Base-by-base conservation (phyloP, 1,140 invertebrate genomes). In the Cyclina sinensis region DNA sequence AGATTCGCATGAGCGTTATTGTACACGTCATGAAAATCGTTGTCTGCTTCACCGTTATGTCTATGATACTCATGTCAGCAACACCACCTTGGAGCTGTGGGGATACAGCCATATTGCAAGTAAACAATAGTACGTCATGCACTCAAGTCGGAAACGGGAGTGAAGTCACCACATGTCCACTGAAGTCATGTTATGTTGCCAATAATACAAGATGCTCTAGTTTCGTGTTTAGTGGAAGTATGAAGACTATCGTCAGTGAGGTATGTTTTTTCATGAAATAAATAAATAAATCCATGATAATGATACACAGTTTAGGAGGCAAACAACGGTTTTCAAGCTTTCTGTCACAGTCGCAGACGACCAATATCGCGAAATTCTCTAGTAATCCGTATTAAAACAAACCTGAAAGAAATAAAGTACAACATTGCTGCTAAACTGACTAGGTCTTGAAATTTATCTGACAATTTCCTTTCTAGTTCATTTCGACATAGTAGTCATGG, bases 51-150 rank as follows among this genome's bases (percentile, higher is more conserved):
- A 70, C 11, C 32, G 12, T 43, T 30, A 68, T 65, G 1, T 18
- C 37, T 2, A 84, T 84, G 81, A 27, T 73, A 11, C 16, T 84
- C 21, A 35, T 73, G 7, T 68, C 81, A 7, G 32, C 37, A 39
- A 84, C 81, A 12, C 81, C 81, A 0, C 9, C 30, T 12, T 84
- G 81, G 81, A 48, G 62, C 46, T 84, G 81, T 37, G 43, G 30
- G 3, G 46, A 70, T 70, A 21, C 12, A 21, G 43, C 27, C 11
- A 59, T 27, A 46, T 18, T 62, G 16, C 3, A 9, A n/a, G 18
- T 4, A 24, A 5, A n/a, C 24, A 70, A 84, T 48, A 59, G 39
- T 27, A 70, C 81, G n/a, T 30, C 37, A 48, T 48, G 43, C 39
- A 35, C 1, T 1, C 32, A 21, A 5, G 18, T 16, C 24, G 51